Conservation (phyloP, 2,797 vertebrate genomes). For the Coregonus suidteri region DNA sequence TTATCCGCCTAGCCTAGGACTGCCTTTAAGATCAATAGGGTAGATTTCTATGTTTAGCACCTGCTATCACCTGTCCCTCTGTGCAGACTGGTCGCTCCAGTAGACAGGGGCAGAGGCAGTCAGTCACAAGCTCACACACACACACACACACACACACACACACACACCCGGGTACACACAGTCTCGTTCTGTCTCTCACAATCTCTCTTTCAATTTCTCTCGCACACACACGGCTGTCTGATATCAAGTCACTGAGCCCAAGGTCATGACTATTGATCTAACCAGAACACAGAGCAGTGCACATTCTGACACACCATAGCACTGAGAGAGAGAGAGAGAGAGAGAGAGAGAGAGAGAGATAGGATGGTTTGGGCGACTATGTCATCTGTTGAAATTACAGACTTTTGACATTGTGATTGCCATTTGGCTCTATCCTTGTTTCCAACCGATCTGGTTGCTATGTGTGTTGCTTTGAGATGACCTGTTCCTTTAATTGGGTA, state of each 20-base stretch:
- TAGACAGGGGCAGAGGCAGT: background rate
- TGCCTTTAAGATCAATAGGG: conserved; percentile 20
- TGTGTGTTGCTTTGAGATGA: background rate
- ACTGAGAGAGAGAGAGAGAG: background rate
- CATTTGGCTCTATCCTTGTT: background rate
- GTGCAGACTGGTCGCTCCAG: background rate
- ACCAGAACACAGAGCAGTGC: conserved; percentile 28
- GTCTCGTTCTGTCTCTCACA: conserved; percentile 4
- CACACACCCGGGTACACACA: conserved; percentile 1
- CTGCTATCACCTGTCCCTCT: conserved; percentile 11
- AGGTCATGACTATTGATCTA: conserved; percentile 46
- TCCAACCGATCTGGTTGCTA: background rate
- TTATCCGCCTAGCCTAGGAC: conserved; percentile 22
- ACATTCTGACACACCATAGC: conserved; percentile 22
- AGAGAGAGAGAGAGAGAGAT: background rate
- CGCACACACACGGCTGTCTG: conserved; percentile 15
- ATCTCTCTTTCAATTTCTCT: background rate
- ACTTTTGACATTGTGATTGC: background rate
- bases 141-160: conserved; percentile 1
- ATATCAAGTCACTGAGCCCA: conserved; percentile 25
- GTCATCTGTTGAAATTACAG: background rate
- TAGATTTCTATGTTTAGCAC: conserved; percentile 4
- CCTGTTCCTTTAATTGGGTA: background rate
- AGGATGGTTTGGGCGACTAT: too few relatives aligned
- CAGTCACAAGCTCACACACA: background rate